Base-by-base conservation (phyloP, 2,888 invertebrate genomes). In the Pheosia gnoma region DNA sequence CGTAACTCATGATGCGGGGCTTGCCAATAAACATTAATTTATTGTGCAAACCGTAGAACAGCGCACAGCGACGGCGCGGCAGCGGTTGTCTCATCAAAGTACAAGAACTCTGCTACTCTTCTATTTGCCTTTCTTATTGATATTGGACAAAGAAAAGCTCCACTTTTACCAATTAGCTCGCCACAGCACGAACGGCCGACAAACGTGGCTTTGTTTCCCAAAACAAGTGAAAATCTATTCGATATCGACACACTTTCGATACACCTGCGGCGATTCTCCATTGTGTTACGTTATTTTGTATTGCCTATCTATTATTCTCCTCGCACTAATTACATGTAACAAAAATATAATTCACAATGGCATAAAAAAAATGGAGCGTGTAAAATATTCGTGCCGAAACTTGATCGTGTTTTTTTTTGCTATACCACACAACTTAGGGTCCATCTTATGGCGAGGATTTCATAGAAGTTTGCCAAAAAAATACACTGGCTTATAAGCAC, bases 161-260 rank as follows among this genome's bases (percentile, higher is more conserved):
- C 83, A 91, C 91, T 93, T 92, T 93, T 93, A 91, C 93, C 90
- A 91, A 93, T 93, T 93, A 91, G 82, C 80, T 80, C 68, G 77
- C 75, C 74, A 72, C 75, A 78, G 83, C 87, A 84, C 86, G 87
- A 84, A 77, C 82, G 74, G 68, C 72, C 75, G 75, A 86, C 85
- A 90, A 79, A 73, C 74, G 68, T 60, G 65, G 83, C 90, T 87
- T 91, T 92, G 91, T 91, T 90, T 88, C 83, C 85, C 58, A 83
- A 88, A 89, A 88, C 86, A 85, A 88, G 88, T 88, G 87, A 90
- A 89, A 89, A 87, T 85, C 79, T 81, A 79, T 75, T 81, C 72
- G 81, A 80, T 82, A 83, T 84, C 79, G 87, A 83, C 86, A 89
- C 81, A 90, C 85, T 90, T 89, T 83, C 76, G 68, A 61, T 74